phyloP scores from a whole-genome alignment of 2,888 invertebrate species.

The Shargacucullia verbasci region DNA sequence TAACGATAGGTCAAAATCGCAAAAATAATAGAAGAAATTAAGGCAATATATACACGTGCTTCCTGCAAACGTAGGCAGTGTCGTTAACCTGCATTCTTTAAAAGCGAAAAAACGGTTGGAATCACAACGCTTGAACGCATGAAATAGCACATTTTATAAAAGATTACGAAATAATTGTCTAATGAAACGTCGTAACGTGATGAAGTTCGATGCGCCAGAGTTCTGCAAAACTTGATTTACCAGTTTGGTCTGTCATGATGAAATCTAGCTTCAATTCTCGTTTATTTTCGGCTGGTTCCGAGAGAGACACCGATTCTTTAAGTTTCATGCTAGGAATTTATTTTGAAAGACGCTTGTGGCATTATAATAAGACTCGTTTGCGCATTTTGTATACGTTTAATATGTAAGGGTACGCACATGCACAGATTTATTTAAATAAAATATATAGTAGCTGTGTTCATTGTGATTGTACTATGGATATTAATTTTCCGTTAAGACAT shows the following conservation, averaged over 20 bases:
- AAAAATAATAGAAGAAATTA: background rate
- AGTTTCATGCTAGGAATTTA: conserved; percentile 24
- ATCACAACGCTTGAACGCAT: conserved; percentile 1
- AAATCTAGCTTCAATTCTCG: conserved; percentile 59
- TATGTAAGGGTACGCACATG: background rate
- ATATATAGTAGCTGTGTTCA: too few species aligned
- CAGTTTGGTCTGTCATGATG: conserved; percentile 68
- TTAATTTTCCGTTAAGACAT: too few species aligned
- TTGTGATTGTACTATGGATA: too few species aligned
- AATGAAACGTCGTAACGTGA: conserved; percentile 54
- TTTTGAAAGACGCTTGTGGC: background rate
- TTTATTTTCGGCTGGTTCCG: conserved; percentile 46
- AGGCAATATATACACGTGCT: too few species aligned
- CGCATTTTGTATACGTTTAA: background rate
- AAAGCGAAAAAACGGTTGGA: background rate
- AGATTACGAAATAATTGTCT: conserved; percentile 44
- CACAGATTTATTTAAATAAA: too few species aligned
- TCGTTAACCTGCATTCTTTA: background rate
- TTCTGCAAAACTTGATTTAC: conserved; percentile 75
- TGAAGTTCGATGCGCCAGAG: conserved; percentile 69
- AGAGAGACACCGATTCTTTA: conserved; percentile 28
- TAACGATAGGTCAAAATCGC: too few species aligned
- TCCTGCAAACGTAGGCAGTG: too few species aligned
- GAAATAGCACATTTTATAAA: conserved; percentile 19
- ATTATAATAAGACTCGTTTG: conserved; percentile 1